Evolutionary conservation across 2,113 vertebrate genomes (phyloP).

Genomic region (Bothrops jararaca): DNA sequence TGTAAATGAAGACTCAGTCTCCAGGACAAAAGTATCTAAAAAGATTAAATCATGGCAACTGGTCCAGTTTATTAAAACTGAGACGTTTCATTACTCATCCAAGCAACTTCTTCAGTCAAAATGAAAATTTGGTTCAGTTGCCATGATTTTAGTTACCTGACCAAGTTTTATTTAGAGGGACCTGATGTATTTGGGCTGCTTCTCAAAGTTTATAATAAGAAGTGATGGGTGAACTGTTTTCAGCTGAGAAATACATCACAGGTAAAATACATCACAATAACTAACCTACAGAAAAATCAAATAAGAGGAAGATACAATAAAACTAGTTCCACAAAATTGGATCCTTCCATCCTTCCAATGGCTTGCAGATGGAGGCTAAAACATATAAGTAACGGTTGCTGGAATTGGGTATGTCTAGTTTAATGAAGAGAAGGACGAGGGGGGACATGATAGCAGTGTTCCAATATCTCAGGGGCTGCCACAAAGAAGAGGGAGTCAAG

Average conservation of each 20-base stretch:
- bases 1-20: too few relatives aligned
- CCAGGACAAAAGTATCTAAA: too few relatives aligned
- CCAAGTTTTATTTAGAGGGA: neutral
- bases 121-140: neutral
- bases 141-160: neutral
- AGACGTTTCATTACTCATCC: too few relatives aligned
- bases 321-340: accelerated
- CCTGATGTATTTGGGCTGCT: neutral
- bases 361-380: neutral
- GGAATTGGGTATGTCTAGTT: too few relatives aligned
- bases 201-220: neutral
- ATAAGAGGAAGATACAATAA: neutral
- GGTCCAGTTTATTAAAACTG: too few relatives aligned
- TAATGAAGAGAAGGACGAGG: too few relatives aligned
- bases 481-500: too few relatives aligned
- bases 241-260: neutral
- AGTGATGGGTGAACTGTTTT: neutral
- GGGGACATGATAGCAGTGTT: too few relatives aligned
- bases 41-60: too few relatives aligned
- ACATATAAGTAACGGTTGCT: too few relatives aligned
- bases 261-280: neutral
- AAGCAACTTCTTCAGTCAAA: neutral
- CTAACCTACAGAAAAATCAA: neutral
- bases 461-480: too few relatives aligned
- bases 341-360: neutral